Evolutionary conservation across 2,113 vertebrate genomes (phyloP).

Genomic region (Cairina moschata): DNA sequence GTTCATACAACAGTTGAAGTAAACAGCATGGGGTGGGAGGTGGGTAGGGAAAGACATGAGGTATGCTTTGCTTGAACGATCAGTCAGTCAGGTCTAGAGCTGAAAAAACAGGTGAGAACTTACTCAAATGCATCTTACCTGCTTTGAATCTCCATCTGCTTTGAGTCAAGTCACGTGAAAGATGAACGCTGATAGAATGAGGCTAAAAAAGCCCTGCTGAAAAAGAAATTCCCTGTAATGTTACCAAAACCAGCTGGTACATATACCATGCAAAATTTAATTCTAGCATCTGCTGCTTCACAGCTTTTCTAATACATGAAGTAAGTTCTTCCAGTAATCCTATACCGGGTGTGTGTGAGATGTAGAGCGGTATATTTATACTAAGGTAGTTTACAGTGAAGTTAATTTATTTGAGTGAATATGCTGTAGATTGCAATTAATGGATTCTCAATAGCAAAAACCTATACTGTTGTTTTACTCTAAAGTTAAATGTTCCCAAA

Average conservation of each 20-base stretch:
- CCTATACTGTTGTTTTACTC: neutral
- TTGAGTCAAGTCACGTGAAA: neutral
- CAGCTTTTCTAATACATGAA: neutral
- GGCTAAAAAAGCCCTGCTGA: neutral
- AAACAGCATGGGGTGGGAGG: neutral
- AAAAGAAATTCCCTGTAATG: neutral
- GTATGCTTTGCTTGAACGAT: neutral
- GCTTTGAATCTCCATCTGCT: neutral
- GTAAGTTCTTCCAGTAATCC: neutral
- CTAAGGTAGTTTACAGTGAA: neutral
- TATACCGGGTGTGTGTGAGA: neutral
- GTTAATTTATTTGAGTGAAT: neutral
- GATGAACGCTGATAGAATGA: neutral
- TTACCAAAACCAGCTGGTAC: neutral
- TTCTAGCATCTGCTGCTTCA: neutral
- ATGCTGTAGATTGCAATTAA: neutral
- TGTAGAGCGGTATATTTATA: neutral
- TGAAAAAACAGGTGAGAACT: neutral
- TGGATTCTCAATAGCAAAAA: neutral
- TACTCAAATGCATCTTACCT: neutral
- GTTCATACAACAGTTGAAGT: neutral
- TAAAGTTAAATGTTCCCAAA: neutral
- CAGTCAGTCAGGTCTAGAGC: neutral
- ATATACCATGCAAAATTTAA: neutral
- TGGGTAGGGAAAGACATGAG: neutral